Evolutionary conservation across 2,888 invertebrate species (phyloP), one percentile per base, ranked within the genome.

Genomic region (Junonia oenone): DNA sequence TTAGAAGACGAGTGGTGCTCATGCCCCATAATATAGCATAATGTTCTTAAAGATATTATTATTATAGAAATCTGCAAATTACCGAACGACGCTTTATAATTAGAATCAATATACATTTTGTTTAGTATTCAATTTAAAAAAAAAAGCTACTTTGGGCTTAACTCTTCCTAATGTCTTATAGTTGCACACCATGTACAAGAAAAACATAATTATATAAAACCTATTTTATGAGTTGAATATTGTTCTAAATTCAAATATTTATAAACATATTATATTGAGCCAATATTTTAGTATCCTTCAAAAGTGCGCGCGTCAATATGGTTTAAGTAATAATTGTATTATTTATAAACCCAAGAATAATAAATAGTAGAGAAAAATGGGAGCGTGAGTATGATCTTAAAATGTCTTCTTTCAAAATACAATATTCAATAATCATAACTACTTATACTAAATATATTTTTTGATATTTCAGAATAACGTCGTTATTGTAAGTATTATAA

Each of bases 291-390:
- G 11, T 6, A 40, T 17, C 11, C 15, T 40, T 19, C 9, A 40
- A 40, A 40, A 19, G 11, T 19, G 38, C 38, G 11, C 5, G 11
- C 27, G 45, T 52, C 37, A 46, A 26, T 17, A 46, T 52, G 17
- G 37, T 38, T 45, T 52, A 40, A 40, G 38, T n/a, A 40, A 17
- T 11, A 19, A 45, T 29, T 37, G 17, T 26, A 17, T 43, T 43
- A 26, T 43, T 43, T 13, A 43, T 13, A n/a, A 6, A 43, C 8
- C 13, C 22, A 13, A 22, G 22, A 43, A 40, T 19, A 19, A 47
- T 14, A 26, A n/a, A 33, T n/a, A n/a, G n/a, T n/a, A n/a, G n/a
- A 33, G 31, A 33, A 59, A 55, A 52, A 68, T 68, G 69, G 68
- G 66, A 49, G 59, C 59, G 68, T 68, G 59, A 68, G 68, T 55